Base-by-base conservation (phyloP, 2,888 invertebrate species). In the Melangyna quadrimaculata region DNA sequence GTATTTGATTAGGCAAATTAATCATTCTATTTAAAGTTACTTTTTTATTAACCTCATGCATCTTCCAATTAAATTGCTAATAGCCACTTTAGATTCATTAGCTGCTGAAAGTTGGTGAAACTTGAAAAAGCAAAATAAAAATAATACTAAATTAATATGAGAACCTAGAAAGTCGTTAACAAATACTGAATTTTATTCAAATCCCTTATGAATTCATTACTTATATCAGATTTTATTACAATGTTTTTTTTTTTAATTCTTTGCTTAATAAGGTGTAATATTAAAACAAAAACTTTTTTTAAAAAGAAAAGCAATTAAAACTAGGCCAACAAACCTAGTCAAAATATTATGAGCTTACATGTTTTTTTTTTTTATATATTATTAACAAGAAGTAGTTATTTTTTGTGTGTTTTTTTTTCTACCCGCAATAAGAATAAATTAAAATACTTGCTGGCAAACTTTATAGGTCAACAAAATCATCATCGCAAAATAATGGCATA, bases 321-420 rank as follows among this genome's bases (percentile, higher is more conserved):
- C 53, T 84, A 75, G 83, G 79, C 51, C 83, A 84, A 71, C 71
- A 84, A 75, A 81, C 65, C 67, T 57, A 71, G 74, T 80, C 75
- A 80, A 74, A 70, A 35, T 35, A 0, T 17, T 55, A 10, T 17
- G 29, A 29, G 9, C n/a, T n/a, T 4, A 53, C 27, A 53, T 53
- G 4, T 27, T 53, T 29, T 5, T 32, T 6, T 5, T 5, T 10
- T 7, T 10, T 29, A 22, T 5, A 57, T 6, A 10, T 5, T 10
- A 12, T 10, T 29, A 22, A 10, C 6, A 8, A 24, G 24, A 24
- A 24, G 12, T 48, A 48, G 17, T 3, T 7, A 29, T 29, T 37
- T 75, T 59, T 51, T 12, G 7, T 7, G 3, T 53, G 63, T 51
- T 22, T 45, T 37, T 17, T 63, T 4, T 40, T 37, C 32, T 22